A percentile compares a stretch with the other conserved stretches of the same genome.
Evolutionary conservation across 53 echinoderm and acorn worm species (phyloP).

Genomic region (Mesocentrotus franciscanus): DNA sequence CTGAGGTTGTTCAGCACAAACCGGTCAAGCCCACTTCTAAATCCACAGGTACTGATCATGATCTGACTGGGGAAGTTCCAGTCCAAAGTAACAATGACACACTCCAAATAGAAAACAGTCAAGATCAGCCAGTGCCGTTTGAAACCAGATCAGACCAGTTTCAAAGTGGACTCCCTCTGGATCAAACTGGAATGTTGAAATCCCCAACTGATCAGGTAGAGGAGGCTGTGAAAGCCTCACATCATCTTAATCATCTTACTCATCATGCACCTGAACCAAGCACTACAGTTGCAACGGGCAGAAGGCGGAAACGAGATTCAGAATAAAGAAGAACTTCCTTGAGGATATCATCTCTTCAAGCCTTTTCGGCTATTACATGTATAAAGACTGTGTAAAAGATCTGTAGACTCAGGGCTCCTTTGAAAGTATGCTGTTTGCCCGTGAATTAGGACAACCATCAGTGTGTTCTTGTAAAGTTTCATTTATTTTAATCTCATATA

Average conservation of each 20-base stretch:
- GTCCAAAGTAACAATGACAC: conserved; percentile 2
- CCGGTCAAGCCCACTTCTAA: background rate
- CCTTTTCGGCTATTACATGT: background rate
- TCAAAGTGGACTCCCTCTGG: background rate
- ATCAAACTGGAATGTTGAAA: background rate
- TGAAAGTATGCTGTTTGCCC: background rate
- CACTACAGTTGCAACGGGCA: conserved; percentile 1
- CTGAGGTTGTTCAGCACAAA: background rate
- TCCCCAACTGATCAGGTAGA: background rate
- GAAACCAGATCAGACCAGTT: conserved; percentile 16
- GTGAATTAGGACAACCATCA: background rate
- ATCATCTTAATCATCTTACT: background rate
- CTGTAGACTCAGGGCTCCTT: conserved; percentile 31
- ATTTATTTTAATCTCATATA: background rate
- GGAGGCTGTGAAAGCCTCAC: background rate
- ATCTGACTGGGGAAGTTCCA: background rate
- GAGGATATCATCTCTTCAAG: background rate
- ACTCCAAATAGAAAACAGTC: background rate
- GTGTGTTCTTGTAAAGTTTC: background rate
- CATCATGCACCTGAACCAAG: conserved; percentile 34
- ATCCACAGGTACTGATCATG: background rate
- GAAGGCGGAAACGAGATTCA: conserved; percentile 56
- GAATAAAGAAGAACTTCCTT: background rate
- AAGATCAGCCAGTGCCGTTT: background rate
- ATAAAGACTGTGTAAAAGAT: background rate